Evolutionary conservation across 2,888 invertebrate species (phyloP).

Genomic region (Bembecia ichneumoniformis): DNA sequence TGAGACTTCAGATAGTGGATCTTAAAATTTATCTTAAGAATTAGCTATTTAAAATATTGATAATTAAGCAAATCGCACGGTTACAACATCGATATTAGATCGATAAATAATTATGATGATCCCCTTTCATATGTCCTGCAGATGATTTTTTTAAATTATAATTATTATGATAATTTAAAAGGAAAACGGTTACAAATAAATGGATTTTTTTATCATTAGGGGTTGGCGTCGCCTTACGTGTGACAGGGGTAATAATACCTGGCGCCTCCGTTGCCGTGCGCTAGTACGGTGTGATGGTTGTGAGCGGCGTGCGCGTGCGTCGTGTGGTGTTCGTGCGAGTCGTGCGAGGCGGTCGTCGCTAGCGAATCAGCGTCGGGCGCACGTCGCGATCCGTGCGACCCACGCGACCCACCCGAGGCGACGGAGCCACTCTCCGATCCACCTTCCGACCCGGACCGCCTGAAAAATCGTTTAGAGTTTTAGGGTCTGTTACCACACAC

Average conservation of each 20-base stretch:
- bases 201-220: too few relatives aligned
- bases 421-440: conserved; percentile 68
- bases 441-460: neutral
- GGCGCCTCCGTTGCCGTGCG: conserved; percentile 30
- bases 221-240: too few relatives aligned
- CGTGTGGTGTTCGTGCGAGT: conserved; percentile 42
- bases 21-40: too few relatives aligned
- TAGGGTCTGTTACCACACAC: neutral
- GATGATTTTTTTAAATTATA: too few relatives aligned
- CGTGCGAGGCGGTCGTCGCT: conserved; percentile 83
- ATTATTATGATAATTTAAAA: too few relatives aligned
- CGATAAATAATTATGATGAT: too few relatives aligned
- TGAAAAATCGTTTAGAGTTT: neutral
- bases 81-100: too few relatives aligned
- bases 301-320: neutral
- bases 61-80: too few relatives aligned
- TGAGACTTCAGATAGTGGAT: too few relatives aligned
- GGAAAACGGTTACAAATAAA: too few relatives aligned
- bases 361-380: conserved; percentile 86
- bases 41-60: too few relatives aligned
- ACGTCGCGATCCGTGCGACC: conserved; percentile 66
- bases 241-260: conserved; percentile 21
- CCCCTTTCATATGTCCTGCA: too few relatives aligned
- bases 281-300: neutral
- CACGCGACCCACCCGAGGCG: conserved; percentile 82